phyloP scores from a whole-genome alignment of 2,888 invertebrate species.

The Apocheima hispidaria region DNA sequence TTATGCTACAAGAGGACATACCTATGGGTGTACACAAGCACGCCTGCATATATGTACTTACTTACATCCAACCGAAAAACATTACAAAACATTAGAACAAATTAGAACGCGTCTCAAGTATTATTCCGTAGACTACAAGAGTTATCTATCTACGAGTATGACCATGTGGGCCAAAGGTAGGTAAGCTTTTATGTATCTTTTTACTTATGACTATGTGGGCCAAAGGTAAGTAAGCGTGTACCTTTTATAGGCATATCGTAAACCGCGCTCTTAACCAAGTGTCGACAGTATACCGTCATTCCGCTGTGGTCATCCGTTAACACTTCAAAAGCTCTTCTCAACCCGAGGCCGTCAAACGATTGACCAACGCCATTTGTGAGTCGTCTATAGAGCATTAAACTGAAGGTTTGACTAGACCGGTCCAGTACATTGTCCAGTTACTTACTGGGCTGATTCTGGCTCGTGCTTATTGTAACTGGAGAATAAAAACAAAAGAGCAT shows the following conservation, averaged over 20 bases:
- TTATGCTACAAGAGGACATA: too few relatives aligned
- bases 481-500: neutral
- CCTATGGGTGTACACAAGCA: too few relatives aligned
- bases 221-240: too few relatives aligned
- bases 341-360: conserved; percentile 21
- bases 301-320: conserved; percentile 17
- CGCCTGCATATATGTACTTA: too few relatives aligned
- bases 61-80: too few relatives aligned
- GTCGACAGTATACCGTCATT: conserved; percentile 18
- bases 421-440: conserved; percentile 11
- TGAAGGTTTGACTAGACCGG: conserved; percentile 5
- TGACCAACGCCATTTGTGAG: conserved; percentile 28
- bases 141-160: too few relatives aligned
- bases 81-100: too few relatives aligned
- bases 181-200: too few relatives aligned
- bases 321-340: conserved; percentile 24
- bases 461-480: neutral
- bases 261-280: conserved; percentile 19
- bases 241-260: conserved; percentile 26
- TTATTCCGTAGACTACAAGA: too few relatives aligned
- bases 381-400: conserved; percentile 13
- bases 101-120: too few relatives aligned
- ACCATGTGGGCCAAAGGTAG: too few relatives aligned
- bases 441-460: neutral
- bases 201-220: too few relatives aligned